Evolutionary conservation across 1,140 invertebrate species (phyloP).

Genomic region (Drosophila repleta): DNA sequence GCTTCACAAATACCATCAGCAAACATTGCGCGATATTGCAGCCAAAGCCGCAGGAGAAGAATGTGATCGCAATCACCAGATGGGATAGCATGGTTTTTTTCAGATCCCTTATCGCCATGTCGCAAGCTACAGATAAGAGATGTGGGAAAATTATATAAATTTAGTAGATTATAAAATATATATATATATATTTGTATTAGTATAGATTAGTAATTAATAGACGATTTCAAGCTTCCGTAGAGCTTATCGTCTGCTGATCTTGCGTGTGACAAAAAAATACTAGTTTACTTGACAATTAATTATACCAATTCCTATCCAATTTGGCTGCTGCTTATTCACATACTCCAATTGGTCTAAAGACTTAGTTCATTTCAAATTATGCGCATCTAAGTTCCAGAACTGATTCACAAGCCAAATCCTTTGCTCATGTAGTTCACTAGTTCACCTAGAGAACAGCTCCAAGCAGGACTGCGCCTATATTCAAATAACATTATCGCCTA

Average conservation of each 20-base stretch:
- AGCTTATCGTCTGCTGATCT: no score
- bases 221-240: neutral
- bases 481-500: neutral
- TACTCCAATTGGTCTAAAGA: no score
- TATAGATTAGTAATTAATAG: neutral
- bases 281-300: no score
- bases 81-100: conserved; percentile 85
- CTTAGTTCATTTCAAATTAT: no score
- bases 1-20: conserved; percentile 90
- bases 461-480: no score
- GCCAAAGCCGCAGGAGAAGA: conserved; percentile 94
- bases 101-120: conserved; percentile 59
- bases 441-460: neutral
- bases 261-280: no score
- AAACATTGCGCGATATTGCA: conserved; percentile 92
- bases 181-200: neutral
- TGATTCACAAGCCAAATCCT: no score
- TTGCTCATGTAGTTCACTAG: neutral
- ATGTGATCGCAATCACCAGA: conserved; percentile 93
- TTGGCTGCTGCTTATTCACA: no score
- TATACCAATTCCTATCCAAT: no score
- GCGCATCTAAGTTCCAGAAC: no score
- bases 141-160: neutral
- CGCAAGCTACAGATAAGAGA: conserved; percentile 36
- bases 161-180: neutral